Evolutionary conservation across 2,888 invertebrate species (phyloP).

Genomic region (Epinotia bilunana): DNA sequence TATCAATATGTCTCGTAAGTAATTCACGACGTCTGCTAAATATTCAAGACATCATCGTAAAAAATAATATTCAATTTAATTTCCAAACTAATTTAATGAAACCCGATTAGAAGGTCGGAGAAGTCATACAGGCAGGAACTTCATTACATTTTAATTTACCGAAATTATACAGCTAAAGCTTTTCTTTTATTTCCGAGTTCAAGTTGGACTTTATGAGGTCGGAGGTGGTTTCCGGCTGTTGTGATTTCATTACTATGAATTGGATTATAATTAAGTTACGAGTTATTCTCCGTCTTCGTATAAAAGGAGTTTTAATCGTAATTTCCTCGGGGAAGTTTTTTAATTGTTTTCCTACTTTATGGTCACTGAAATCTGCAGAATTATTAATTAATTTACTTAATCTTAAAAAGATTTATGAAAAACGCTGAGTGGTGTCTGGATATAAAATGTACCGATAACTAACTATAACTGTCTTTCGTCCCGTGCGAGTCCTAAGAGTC

Average conservation of each 20-base stretch:
- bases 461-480: no score
- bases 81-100: neutral
- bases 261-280: conserved; percentile 59
- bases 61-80: neutral
- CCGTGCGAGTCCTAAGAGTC: no score
- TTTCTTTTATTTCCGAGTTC: conserved; percentile 19
- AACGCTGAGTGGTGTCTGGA: no score
- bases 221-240: conserved; percentile 47
- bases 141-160: conserved; percentile 31
- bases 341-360: conserved; percentile 18
- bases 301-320: conserved; percentile 23
- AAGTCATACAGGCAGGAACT: neutral
- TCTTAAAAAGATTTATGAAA: no score
- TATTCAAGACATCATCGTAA: neutral
- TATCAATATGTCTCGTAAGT: neutral
- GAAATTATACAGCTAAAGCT: conserved; percentile 10
- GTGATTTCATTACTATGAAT: conserved; percentile 60
- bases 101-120: conserved; percentile 10
- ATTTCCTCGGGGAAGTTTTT: conserved; percentile 24
- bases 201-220: conserved; percentile 45
- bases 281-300: conserved; percentile 46
- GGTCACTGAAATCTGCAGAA: neutral
- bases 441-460: no score
- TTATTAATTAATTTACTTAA: neutral
- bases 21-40: neutral